phyloP scores from a whole-genome alignment of 2,888 invertebrate species.

The Aleiodes alternator region DNA sequence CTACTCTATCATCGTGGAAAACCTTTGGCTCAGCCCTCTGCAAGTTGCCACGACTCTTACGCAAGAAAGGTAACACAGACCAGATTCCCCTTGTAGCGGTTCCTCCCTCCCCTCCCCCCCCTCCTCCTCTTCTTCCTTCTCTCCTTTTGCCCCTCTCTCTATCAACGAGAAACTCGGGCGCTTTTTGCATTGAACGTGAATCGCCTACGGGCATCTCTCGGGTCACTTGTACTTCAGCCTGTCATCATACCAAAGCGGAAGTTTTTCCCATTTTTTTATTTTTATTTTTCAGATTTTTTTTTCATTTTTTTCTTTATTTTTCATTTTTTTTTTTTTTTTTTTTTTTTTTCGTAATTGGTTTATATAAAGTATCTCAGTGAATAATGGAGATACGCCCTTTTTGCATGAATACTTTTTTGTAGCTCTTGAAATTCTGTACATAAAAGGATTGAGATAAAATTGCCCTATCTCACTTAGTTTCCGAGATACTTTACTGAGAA shows the following conservation, averaged over 20 bases:
- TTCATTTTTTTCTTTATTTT: too few relatives aligned
- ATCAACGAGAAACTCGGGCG: constrained; percentile 39
- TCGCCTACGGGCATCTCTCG: constrained; percentile 18
- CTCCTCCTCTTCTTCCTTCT: too few relatives aligned
- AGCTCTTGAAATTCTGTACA: too few relatives aligned
- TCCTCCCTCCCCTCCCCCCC: constrained; percentile 22
- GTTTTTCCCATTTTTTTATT: background rate
- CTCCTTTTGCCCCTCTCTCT: background rate
- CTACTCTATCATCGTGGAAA: constrained; percentile 36
- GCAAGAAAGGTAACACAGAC: constrained; percentile 56
- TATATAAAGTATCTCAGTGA: too few relatives aligned
- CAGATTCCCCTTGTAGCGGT: constrained; percentile 51
- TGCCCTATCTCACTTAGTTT: too few relatives aligned
- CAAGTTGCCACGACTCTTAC: constrained; percentile 45
- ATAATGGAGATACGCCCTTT: too few relatives aligned
- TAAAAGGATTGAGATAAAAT: too few relatives aligned
- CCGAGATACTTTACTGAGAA: too few relatives aligned
- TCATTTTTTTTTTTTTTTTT: too few relatives aligned
- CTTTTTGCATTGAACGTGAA: constrained; percentile 39
- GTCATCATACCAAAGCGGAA: constrained; percentile 19
- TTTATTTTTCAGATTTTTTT: background rate
- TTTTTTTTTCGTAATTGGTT: too few relatives aligned
- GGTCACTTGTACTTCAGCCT: background rate
- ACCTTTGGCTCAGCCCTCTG: constrained; percentile 35
- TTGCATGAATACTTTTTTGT: too few relatives aligned